Conservation (phyloP, 2,888 invertebrate species). For the Lasioglossum morio region DNA sequence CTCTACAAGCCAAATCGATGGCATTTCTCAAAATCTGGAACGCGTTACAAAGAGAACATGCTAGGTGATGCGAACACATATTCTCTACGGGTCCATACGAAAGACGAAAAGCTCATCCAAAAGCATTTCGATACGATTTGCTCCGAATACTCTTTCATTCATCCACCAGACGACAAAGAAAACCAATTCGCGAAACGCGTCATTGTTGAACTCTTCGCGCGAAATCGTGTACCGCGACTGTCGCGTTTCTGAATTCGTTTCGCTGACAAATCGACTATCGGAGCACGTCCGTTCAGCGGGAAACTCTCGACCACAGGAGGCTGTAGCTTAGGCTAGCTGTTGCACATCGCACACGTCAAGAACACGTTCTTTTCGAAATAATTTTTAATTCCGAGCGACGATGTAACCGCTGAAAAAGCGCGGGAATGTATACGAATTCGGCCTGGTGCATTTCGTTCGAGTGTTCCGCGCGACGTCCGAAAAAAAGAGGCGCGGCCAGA, state of each 20-base stretch:
- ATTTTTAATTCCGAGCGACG: background rate
- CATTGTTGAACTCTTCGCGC: background rate
- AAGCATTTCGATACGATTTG: background rate
- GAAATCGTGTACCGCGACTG: background rate
- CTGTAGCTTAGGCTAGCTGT: background rate
- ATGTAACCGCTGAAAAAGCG: conserved; percentile 23
- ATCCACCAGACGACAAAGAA: background rate
- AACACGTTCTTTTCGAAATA: background rate
- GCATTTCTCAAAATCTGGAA: background rate
- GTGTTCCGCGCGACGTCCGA: conserved; percentile 16
- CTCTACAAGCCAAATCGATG: background rate
- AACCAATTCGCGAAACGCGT: background rate
- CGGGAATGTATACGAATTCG: conserved; percentile 28
- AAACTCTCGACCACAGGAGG: background rate
- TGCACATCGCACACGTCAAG: background rate
- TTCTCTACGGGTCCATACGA: background rate
- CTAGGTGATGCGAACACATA: background rate
- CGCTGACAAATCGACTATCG: background rate
- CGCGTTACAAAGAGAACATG: background rate
- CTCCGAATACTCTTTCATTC: background rate
- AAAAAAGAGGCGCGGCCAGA: conserved; percentile 52
- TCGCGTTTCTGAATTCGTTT: background rate
- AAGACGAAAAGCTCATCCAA: background rate
- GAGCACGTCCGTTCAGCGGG: background rate
- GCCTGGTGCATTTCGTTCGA: background rate